A percentile compares a stretch with the other conserved stretches of the same genome.
Evolutionary conservation across 2,797 vertebrate genomes (phyloP).

Genomic region (Eutrigla gurnardus): DNA sequence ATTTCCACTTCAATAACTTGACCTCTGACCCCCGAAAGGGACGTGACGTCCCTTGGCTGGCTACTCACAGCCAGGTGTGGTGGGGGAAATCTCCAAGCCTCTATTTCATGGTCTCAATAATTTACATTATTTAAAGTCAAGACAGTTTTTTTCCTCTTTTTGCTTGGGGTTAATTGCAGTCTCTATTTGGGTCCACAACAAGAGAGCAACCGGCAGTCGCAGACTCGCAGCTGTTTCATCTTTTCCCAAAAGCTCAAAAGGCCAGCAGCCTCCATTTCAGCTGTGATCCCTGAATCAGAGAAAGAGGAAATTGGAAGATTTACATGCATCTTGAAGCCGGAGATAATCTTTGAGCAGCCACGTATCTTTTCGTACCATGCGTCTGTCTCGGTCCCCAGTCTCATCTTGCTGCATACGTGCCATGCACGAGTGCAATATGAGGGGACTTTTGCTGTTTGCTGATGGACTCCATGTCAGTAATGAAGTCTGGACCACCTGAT

Average conservation of each 20-base stretch:
- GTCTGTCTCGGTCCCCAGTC: slow-evolving; percentile 32
- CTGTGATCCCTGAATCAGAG: slow-evolving; percentile 41
- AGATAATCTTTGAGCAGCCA: slow-evolving; percentile 45
- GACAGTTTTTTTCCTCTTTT: slow-evolving; percentile 9
- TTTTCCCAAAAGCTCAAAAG: slow-evolving; percentile 43
- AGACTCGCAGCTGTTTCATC: slow-evolving; percentile 41
- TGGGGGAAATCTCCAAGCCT: slow-evolving; percentile 47
- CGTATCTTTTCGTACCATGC: slow-evolving; percentile 3
- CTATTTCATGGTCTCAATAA: slow-evolving; percentile 43
- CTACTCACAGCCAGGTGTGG: slow-evolving; percentile 58
- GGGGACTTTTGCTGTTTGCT: slow-evolving; percentile 53
- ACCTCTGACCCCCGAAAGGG: slow-evolving; percentile 71
- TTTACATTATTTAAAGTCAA: slow-evolving; percentile 58
- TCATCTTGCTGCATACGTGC: slow-evolving; percentile 19
- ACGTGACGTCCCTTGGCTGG: slow-evolving; percentile 59
- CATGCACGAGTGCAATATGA: slow-evolving; percentile 25
- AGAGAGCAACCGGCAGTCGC: slow-evolving; percentile 18
- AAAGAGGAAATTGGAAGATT: slow-evolving; percentile 55
- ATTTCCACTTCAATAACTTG: slow-evolving; percentile 84
- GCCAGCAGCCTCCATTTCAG: slow-evolving; percentile 55
- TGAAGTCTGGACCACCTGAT: slow-evolving; percentile 59
- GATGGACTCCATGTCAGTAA: slow-evolving; percentile 57
- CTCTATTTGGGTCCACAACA: slow-evolving; percentile 39
- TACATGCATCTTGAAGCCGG: slow-evolving; percentile 41
- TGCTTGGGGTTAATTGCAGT: slow-evolving; percentile 58